A percentile compares a stretch with the other conserved stretches of the same genome.
These are phyloP conservation scores for Propithecus coquereli DNA, from an alignment of 2,113 vertebrate genomes.

Conservation along the genomic window DNA sequence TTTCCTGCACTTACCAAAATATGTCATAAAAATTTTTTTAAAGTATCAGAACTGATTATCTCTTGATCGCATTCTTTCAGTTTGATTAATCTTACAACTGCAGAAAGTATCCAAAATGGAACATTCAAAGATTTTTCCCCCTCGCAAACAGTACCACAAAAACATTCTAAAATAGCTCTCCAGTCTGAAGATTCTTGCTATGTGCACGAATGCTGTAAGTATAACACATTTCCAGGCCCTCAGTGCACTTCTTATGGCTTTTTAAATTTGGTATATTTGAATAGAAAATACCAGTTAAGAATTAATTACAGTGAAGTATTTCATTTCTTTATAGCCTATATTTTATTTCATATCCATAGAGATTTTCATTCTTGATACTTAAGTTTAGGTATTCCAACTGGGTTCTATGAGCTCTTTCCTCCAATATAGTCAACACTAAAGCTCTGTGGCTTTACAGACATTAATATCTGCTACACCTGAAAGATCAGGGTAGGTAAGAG, in stretches of 20 bases:
- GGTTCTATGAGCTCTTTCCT: neutral
- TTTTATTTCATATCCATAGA: neutral
- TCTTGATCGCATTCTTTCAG: neutral
- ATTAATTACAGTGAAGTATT: neutral
- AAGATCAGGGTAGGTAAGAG: neutral
- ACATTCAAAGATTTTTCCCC: neutral
- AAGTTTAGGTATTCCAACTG: neutral
- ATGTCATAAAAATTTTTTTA: neutral
- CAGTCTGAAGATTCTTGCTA: neutral
- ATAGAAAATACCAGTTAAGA: neutral
- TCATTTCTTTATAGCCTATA: neutral
- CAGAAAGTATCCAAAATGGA: neutral
- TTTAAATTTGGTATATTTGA: neutral
- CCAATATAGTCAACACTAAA: neutral
- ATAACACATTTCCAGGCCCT: neutral
- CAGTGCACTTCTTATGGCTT: neutral
- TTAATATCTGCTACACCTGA: neutral
- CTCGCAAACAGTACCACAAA: neutral
- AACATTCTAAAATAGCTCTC: neutral
- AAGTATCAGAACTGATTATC: neutral
- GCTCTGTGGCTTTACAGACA: neutral
- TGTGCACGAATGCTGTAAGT: neutral
- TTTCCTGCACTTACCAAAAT: neutral
- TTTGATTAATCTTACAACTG: neutral
- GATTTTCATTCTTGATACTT: neutral